Percentiles rank a stretch among this genome's conserved stretches.
These are phyloP conservation scores for Galbula dea DNA, from an alignment of 2,113 vertebrate species.

Conservation along the genomic window DNA sequence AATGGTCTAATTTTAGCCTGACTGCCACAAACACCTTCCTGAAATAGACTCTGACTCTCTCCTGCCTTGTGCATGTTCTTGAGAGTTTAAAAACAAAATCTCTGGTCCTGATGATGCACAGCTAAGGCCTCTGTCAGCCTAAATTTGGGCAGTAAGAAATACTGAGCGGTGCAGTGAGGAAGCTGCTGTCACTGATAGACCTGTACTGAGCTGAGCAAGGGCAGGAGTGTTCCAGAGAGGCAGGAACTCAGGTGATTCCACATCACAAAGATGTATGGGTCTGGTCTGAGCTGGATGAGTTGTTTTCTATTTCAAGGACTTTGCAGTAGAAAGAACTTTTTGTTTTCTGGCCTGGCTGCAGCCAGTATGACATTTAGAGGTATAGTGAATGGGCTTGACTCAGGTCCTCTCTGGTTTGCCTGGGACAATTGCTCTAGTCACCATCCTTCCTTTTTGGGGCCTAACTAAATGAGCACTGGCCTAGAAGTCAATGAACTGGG, in stretches of 20 bases:
- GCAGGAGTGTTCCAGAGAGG: neutral
- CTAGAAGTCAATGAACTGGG: neutral
- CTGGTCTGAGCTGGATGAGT: neutral
- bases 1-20: slow-evolving; percentile 74
- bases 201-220: neutral
- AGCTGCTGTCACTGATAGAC: neutral
- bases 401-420: neutral
- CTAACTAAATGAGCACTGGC: neutral
- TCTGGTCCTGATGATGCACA: no score
- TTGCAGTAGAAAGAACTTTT: neutral
- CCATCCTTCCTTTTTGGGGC: neutral
- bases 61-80: slow-evolving; percentile 1
- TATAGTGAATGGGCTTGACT: neutral
- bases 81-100: slow-evolving; percentile 36
- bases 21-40: slow-evolving; percentile 64
- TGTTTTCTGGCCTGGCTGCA: neutral
- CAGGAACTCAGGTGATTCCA: neutral
- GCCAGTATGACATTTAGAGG: neutral
- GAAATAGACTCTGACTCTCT: slow-evolving; percentile 68
- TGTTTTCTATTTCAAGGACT: neutral
- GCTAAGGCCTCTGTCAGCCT: neutral
- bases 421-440: neutral
- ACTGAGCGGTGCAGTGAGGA: neutral
- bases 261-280: neutral
- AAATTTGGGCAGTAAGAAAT: neutral